Percentiles rank a stretch among this genome's conserved stretches.
Conservation (phyloP, 1,140 invertebrate genomes). For the Sitodiplosis mosellana region DNA sequence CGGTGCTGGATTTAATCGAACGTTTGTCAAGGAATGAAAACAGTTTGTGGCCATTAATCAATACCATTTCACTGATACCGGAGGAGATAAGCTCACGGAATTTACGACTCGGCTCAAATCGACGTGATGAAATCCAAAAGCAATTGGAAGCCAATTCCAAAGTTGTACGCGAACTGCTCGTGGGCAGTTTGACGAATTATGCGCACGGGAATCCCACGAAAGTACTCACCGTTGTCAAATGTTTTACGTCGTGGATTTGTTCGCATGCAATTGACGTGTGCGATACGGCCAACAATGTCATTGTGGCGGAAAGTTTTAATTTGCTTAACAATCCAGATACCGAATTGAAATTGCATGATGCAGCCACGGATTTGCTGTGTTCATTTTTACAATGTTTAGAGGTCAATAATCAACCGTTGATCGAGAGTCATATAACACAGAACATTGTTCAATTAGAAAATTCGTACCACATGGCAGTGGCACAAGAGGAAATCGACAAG, state of each 20-base stretch:
- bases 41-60: constrained; percentile 63
- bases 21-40: constrained; percentile 38
- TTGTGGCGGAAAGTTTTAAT: constrained; percentile 49
- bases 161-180: constrained; percentile 54
- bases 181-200: constrained; percentile 41
- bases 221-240: constrained; percentile 43
- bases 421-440: constrained; percentile 67
- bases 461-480: constrained; percentile 79
- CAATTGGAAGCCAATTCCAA: constrained; percentile 50
- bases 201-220: constrained; percentile 29
- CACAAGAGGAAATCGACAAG: constrained; percentile 79
- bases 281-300: constrained; percentile 42
- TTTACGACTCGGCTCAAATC: constrained; percentile 75
- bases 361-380: constrained; percentile 80
- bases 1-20: constrained; percentile 68
- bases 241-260: constrained; percentile 64
- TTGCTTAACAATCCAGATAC: constrained; percentile 42
- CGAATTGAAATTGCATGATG: constrained; percentile 60
- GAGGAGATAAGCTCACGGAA: constrained; percentile 81
- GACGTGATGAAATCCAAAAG: constrained; percentile 61
- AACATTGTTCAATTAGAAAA: constrained; percentile 65
- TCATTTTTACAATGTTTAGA: constrained; percentile 62
- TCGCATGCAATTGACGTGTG: constrained; percentile 48
- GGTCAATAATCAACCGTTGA: constrained; percentile 38
- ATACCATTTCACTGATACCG: constrained; percentile 85